Evolutionary conservation across 2,888 invertebrate genomes (phyloP), one percentile per base, ranked within the genome.

Genomic region (Oscheius sp.): DNA sequence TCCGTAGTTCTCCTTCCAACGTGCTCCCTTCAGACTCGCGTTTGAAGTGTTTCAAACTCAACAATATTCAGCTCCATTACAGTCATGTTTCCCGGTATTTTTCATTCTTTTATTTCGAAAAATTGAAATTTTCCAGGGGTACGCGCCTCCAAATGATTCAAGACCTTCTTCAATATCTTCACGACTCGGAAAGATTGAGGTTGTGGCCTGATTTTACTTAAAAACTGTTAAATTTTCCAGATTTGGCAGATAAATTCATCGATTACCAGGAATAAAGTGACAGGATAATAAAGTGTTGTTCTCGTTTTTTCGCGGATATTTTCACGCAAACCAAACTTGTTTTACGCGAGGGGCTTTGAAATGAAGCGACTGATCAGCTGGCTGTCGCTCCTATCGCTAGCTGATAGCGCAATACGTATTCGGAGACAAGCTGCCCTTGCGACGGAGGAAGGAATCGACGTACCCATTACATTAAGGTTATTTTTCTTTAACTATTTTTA

Each of bases 381-480:
- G 59, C 47, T 62, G 30, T 49, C 6, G n/a, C 47, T 62, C 17
- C 22, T 47, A 2, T 12, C 45, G 8, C 17, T 32, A 14, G 20
- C 33, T 17, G n/a, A 62, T 45, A 49, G 62, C 33, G 62, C 32
- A 45, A 62, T 47, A 17, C 56, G 33, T 17, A 64, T 44, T 41
- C 59, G 67, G 49, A 32, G 75, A 30, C 75, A 76, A 57, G 72
- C 73, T 14, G 50, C 69, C 17, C 45, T 76, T 20, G 72, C 75
- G 2, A 73, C 71, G 0, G 67, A 68, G 65, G 77, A 75, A 32
- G 79, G 79, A n/a, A 73, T 77, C 8, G 77, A 77, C 28, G 71
- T 76, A 32, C 79, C 79, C 1, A 74, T 79, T 50, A 75, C 75
- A 3, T 62, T 79, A 26, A 62, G 75, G 75, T 76, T 45, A 8